Percentiles rank a stretch among this genome's conserved stretches.
phyloP scores from a whole-genome alignment of 92 coral and sea anemone species.

The Scolanthus callimorphus region DNA sequence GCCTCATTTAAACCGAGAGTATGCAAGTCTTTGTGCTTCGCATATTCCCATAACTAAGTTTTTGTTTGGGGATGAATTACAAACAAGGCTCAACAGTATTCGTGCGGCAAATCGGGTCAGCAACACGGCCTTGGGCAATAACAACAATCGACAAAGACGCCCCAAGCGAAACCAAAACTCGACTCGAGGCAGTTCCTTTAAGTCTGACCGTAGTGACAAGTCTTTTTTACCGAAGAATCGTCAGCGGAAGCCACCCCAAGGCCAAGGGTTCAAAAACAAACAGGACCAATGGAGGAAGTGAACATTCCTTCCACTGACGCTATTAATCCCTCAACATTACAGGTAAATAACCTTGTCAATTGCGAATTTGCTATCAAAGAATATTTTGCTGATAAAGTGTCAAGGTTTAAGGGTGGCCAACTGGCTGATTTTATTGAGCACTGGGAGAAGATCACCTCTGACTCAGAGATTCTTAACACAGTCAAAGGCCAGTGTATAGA shows the following conservation, averaged over 20 bases:
- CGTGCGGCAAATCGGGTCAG: background rate
- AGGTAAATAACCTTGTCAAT: too few relatives aligned
- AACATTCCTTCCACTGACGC: too few relatives aligned
- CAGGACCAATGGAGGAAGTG: too few relatives aligned
- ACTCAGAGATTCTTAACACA: background rate
- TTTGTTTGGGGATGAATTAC: slow-evolving; percentile 1
- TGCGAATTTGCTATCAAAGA: too few relatives aligned
- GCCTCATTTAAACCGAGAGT: slow-evolving; percentile 8
- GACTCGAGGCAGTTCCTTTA: too few relatives aligned
- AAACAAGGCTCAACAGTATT: slow-evolving; percentile 1
- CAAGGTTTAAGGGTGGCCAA: background rate
- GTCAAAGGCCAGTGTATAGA: background rate
- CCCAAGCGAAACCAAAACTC: too few relatives aligned
- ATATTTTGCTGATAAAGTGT: background rate
- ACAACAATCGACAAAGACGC: too few relatives aligned
- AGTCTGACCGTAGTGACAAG: too few relatives aligned
- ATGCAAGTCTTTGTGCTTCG: slow-evolving; percentile 4
- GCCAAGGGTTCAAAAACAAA: too few relatives aligned
- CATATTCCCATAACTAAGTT: background rate
- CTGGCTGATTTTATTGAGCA: background rate
- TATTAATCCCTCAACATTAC: background rate
- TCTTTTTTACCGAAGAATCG: too few relatives aligned
- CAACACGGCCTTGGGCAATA: too few relatives aligned
- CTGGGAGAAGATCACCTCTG: background rate
- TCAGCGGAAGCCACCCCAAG: background rate